phyloP scores from a whole-genome alignment of 1,140 invertebrate species.

The Drosophila arawakana region DNA sequence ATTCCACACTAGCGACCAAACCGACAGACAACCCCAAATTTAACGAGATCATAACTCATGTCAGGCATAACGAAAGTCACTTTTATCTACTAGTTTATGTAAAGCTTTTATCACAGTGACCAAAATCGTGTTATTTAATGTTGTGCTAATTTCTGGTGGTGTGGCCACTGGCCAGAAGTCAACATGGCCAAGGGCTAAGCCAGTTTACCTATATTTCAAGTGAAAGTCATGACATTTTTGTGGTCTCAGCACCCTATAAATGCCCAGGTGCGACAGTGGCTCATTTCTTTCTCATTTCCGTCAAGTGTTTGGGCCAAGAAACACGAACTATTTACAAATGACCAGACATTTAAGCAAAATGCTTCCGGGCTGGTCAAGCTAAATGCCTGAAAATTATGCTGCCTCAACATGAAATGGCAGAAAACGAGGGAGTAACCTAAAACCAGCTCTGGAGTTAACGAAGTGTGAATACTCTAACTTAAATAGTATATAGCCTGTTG shows the following conservation, averaged over 20 bases:
- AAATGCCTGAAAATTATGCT: constrained; percentile 79
- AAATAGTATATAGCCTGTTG: too few relatives aligned
- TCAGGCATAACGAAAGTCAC: constrained; percentile 50
- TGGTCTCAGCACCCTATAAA: constrained; percentile 12
- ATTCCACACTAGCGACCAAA: constrained; percentile 31
- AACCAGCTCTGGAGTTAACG: not conserved
- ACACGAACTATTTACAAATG: constrained; percentile 82
- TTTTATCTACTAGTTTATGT: constrained; percentile 10
- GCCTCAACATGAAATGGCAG: constrained; percentile 67
- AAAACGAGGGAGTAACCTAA: not conserved
- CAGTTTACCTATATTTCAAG: constrained; percentile 43
- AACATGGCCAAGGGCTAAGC: constrained; percentile 7
- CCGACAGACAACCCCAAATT: constrained; percentile 26
- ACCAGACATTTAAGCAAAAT: constrained; percentile 82
- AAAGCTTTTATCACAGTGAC: constrained; percentile 59
- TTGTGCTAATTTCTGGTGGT: constrained; percentile 79
- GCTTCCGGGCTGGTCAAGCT: constrained; percentile 69
- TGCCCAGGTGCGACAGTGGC: constrained; percentile 16
- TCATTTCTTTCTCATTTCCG: constrained; percentile 81
- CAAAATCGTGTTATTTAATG: constrained; percentile 82
- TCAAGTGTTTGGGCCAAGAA: constrained; percentile 69
- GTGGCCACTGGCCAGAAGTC: constrained; percentile 11
- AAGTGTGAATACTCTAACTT: constrained; percentile 26
- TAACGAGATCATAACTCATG: constrained; percentile 75
- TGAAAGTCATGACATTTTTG: constrained; percentile 78